Evolutionary conservation across 2,113 vertebrate genomes (phyloP), one percentile per base, ranked within the genome.

Genomic region (Cygnus buccinator): DNA sequence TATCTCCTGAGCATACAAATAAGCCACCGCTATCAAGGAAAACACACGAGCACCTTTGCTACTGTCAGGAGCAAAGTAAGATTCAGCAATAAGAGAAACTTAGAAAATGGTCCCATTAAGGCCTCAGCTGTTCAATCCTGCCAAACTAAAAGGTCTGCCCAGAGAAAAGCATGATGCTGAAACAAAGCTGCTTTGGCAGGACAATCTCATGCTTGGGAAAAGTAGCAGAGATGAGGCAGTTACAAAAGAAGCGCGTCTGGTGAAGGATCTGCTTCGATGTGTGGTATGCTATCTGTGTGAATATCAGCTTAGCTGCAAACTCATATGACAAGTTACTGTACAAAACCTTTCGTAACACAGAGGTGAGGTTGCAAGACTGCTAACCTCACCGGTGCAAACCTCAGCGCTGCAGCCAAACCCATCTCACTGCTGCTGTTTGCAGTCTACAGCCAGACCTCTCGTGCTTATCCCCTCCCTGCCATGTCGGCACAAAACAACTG

Each of bases 201-300:
- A 77, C 89, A 82, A 66, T 76, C 66, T 50, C 63, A 39, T 21
- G 50, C 72, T 93, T 95, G 92, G 73, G 86, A 92, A 82, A 93
- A 72, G 54, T 54, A 71, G 79, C 0, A 88, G 29, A 86, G 52
- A 84, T 33, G 59, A 89, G 57, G 7, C 44, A 82, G 86, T 93
- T 87, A 94, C 84, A 87, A 92, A 94, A 93, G 68, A 74, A 55
- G 33, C 7, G 61, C 1, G 1, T 54, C 77, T 90, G 41, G 39
- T 76, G 68, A 89, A 91, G 80, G 74, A 82, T 52, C 80, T 92
- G 86, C 92, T 95, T 75, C 87, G 84, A 82, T 25, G 11, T 72
- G 84, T 52, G 86, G 73, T 72, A 13, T 4, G 4, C 31, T 96
- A 95, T 94, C 95, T 87, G 62, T 87, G 86, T 72, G 88, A 96